Percentiles rank a stretch among this genome's conserved stretches.
Evolutionary conservation across 2,113 vertebrate species (phyloP).

Genomic region (Silurus meridionalis): DNA sequence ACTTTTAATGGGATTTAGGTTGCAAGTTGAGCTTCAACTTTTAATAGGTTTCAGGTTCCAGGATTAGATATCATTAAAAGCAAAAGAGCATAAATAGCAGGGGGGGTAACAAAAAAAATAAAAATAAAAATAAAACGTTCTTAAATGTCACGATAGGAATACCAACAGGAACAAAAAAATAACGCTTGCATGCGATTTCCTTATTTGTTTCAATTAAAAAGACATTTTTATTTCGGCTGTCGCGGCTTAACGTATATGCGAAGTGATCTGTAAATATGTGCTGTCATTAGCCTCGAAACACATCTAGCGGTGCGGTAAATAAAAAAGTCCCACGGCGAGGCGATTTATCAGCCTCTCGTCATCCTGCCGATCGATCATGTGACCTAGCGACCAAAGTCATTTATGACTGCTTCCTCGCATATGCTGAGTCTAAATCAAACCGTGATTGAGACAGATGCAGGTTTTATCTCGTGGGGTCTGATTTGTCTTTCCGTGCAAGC

Average conservation of each 20-base stretch:
- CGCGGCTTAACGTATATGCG: not conserved
- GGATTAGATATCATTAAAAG: slow-evolving; percentile 19
- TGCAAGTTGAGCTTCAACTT: slow-evolving; percentile 12
- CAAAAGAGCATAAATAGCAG: not conserved
- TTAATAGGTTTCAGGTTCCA: slow-evolving; percentile 22
- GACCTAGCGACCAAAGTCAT: slow-evolving; percentile 39
- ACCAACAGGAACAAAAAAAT: not conserved
- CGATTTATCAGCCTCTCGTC: slow-evolving; percentile 35
- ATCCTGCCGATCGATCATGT: slow-evolving; percentile 47
- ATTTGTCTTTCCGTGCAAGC: not conserved
- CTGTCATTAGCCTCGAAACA: not conserved
- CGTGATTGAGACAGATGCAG: slow-evolving; percentile 34
- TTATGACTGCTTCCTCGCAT: slow-evolving; percentile 41
- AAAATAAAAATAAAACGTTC: not conserved
- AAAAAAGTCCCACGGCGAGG: slow-evolving; percentile 10
- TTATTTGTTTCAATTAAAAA: not conserved
- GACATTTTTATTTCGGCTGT: not conserved
- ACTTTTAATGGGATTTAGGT: slow-evolving; percentile 13
- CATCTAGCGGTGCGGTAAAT: slow-evolving; percentile 3
- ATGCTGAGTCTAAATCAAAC: slow-evolving; percentile 36
- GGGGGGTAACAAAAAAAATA: too few species aligned
- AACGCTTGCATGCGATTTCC: not conserved
- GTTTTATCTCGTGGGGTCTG: slow-evolving; percentile 26
- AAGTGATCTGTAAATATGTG: slow-evolving; percentile 17
- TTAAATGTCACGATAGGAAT: not conserved